A percentile compares a stretch with the other conserved stretches of the same genome.
Conservation (phyloP, 2,888 invertebrate species). For the Aplocera efformata region DNA sequence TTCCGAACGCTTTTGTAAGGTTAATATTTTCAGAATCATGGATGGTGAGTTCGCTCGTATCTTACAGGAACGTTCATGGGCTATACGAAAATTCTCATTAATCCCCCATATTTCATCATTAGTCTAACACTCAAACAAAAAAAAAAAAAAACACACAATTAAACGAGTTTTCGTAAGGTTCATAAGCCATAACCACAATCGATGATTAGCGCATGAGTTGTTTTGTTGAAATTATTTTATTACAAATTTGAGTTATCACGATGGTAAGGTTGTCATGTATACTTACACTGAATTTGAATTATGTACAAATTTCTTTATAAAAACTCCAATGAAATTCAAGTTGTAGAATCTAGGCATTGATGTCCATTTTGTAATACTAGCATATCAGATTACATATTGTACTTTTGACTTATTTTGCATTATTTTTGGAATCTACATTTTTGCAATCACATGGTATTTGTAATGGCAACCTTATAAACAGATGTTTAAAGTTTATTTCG, state of each 20-base stretch:
- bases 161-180: constrained; percentile 55
- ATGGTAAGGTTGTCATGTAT: constrained; percentile 60
- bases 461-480: constrained; percentile 65
- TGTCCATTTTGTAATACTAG: constrained; percentile 9
- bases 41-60: constrained; percentile 70
- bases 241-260: constrained; percentile 20
- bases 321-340: constrained; percentile 7
- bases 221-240: constrained; percentile 1
- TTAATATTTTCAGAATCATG: constrained; percentile 71
- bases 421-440: constrained; percentile 9
- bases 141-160: constrained; percentile 12
- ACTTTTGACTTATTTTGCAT: neutral
- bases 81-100: constrained; percentile 52
- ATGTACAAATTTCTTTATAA: constrained; percentile 11
- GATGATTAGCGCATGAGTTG: constrained; percentile 22
- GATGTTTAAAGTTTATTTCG: constrained; percentile 55
- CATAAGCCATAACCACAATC: constrained; percentile 51
- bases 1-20: constrained; percentile 65
- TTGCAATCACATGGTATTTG: constrained; percentile 28
- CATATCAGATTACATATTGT: constrained; percentile 6
- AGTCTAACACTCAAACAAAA: constrained; percentile 7
- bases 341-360: constrained; percentile 3
- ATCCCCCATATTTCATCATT: constrained; percentile 1
- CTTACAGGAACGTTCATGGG: constrained; percentile 68
- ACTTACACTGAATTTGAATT: constrained; percentile 17